Base-by-base conservation (phyloP, 2,888 invertebrate species). In the Carabus problematicus region DNA sequence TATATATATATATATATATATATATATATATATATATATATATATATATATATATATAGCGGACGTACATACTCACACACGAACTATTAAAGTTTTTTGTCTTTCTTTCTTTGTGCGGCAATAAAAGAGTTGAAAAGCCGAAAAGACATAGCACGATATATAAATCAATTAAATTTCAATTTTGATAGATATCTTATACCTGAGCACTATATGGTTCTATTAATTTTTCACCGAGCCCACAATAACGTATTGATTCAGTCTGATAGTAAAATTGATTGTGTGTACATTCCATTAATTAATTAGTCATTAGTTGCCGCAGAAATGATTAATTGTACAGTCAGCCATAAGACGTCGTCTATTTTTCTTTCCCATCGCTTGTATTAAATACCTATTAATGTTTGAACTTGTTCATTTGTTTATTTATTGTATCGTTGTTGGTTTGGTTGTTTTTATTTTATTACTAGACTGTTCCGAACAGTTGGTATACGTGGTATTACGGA, bases 261-360 rank as follows among this genome's bases (percentile, higher is more conserved):
- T 61, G 68, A 61, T 68, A 68, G 61, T 68, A 16, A 43, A 61
- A 68, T 68, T 60, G 68, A 68, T 68, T 68, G 68, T 68, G 66
- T 66, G 55, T 68, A 68, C 61, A 68, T 68, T 60, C 61, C 61
- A 68, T 68, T 68, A 68, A 68, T 68, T 68, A 68, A 68, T 68
- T 68, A 68, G 54, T 54, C 68, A 68, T 68, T 68, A 68, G 68
- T 67, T 67, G 52, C 59, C 54, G 60, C 54, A 67, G 60, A 61
- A 54, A 61, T 68, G 68, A 68, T 68, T 68, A 61, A 68, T 68
- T 59, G 66, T 49, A 40, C n/a, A 11, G 12, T n/a, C 19, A 9
- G 19, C 16, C 52, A 18, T 52, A 52, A 52, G 52, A 52, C 52
- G 16, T 19, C 16, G 16, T 52, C 16, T 47, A 18, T 49, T 45